phyloP scores from a whole-genome alignment of 2,888 invertebrate genomes.

The Leptarthrus brevirostris region DNA sequence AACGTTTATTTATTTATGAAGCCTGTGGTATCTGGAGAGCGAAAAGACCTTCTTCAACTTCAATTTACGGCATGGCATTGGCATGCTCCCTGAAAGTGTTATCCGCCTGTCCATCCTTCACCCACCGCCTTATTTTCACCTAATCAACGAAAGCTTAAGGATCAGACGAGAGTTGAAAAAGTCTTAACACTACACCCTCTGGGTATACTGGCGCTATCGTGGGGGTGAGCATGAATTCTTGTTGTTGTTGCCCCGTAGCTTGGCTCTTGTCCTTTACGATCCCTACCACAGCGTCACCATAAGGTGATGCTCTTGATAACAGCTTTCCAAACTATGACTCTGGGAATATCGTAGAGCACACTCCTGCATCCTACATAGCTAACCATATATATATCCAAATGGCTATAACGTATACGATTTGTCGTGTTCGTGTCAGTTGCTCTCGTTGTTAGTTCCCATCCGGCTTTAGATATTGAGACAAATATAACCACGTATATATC shows the following conservation, averaged over 20 bases:
- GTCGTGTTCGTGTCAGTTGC: constrained; percentile 58
- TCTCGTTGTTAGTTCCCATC: constrained; percentile 57
- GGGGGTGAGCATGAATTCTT: not conserved
- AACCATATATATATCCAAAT: constrained; percentile 4
- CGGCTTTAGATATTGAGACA: constrained; percentile 55
- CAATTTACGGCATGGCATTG: constrained; percentile 49
- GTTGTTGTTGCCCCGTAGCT: constrained; percentile 32
- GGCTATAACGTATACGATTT: constrained; percentile 53
- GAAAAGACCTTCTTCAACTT: constrained; percentile 39
- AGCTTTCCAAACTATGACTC: constrained; percentile 52
- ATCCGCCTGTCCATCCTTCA: constrained; percentile 50
- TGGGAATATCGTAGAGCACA: constrained; percentile 51
- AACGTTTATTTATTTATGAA: constrained; percentile 40
- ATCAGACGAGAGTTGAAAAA: constrained; percentile 55
- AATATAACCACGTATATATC: constrained; percentile 53
- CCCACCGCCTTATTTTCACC: constrained; percentile 56
- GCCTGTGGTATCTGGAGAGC: constrained; percentile 42
- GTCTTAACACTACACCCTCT: constrained; percentile 53
- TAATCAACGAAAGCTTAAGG: constrained; percentile 58
- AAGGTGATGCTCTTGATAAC: constrained; percentile 56
- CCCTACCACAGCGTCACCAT: constrained; percentile 52
- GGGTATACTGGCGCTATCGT: constrained; percentile 8
- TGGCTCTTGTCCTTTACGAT: constrained; percentile 48
- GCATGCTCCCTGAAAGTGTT: constrained; percentile 49
- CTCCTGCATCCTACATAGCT: constrained; percentile 23